Evolutionary conservation across 2,888 invertebrate genomes (phyloP), one percentile per base, ranked within the genome.

Genomic region (Dendrolimus pini): DNA sequence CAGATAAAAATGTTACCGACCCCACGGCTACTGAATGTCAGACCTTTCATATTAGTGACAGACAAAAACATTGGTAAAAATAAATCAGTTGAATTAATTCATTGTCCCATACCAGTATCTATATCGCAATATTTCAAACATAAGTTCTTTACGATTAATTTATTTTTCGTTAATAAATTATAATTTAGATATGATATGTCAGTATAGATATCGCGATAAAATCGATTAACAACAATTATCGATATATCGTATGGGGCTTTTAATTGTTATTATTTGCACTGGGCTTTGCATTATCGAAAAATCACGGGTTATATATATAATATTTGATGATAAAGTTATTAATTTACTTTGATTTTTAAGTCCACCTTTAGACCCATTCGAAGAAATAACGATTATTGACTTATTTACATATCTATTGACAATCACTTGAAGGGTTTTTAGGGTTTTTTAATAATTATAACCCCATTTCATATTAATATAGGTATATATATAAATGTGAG

Each of bases 121-220:
- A 47, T 47, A 47, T 47, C 47, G 47, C 12, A 47, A 47, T 47
- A 47, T 47, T 30, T 47, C 47, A 47, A 47, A 47, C 47, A 12
- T 30, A 30, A 9, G 47, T 47, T 47, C 30, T 47, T 12, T 47
- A 58, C 55, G 55, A 55, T 52, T 59, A 58, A 63, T 66, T 65
- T 60, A 63, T 68, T 74, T 74, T 66, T 63, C 58, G 65, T 62
- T 68, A 71, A 79, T 80, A 71, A 75, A 78, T 80, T 71, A 73
- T 73, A 65, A 65, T 72, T 72, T 63, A 69, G 83, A 82, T 83
- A 72, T 68, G 70, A 72, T 69, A 76, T 63, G 75, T 72, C 77
- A 73, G 73, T 74, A 75, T 68, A 60, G 57, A 58, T 64, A 66
- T 66, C 58, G 61, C 60, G 74, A 80, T 77, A 73, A 66, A 64